A percentile compares a stretch with the other conserved stretches of the same genome.
Conservation (phyloP, 2,797 vertebrate species). For the Enteromius unitaeniatus region DNA sequence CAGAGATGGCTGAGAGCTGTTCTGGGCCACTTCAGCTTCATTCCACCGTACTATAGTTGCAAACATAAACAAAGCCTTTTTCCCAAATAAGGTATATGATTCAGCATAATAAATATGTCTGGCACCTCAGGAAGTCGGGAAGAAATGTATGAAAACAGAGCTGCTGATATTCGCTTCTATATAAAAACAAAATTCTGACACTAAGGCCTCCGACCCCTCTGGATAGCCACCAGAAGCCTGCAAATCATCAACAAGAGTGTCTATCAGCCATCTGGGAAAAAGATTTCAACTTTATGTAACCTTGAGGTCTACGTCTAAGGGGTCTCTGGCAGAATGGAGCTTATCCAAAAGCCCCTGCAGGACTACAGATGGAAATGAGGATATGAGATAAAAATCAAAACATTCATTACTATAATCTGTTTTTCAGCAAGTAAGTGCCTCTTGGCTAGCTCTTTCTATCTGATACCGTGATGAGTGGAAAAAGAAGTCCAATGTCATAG, state of each 20-base stretch:
- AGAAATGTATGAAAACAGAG: constrained; percentile 26
- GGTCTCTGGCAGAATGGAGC: constrained; percentile 71
- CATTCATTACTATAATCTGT: constrained; percentile 72
- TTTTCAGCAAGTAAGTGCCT: constrained; percentile 65
- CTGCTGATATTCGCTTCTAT: background rate
- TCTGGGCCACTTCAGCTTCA: constrained; percentile 63
- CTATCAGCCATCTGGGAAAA: constrained; percentile 46
- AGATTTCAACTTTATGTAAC: constrained; percentile 48
- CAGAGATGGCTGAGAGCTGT: constrained; percentile 51
- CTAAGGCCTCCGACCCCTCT: constrained; percentile 28
- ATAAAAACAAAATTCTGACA: constrained; percentile 19
- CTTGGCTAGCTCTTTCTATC: constrained; percentile 63
- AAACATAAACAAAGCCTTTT: constrained; percentile 75
- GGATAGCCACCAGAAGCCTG: constrained; percentile 12
- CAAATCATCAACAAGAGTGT: constrained; percentile 2
- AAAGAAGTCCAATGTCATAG: constrained; percentile 65
- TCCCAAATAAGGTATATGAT: constrained; percentile 75
- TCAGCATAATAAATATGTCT: constrained; percentile 70
- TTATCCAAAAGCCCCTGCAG: constrained; percentile 68
- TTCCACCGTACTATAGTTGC: constrained; percentile 65
- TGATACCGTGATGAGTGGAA: constrained; percentile 56
- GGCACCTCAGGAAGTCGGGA: constrained; percentile 76
- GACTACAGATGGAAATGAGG: constrained; percentile 78
- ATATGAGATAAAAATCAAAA: constrained; percentile 78
- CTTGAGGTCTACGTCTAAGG: constrained; percentile 67